Conservation (phyloP, 2,888 invertebrate genomes). For the Itoplectis maculator region DNA sequence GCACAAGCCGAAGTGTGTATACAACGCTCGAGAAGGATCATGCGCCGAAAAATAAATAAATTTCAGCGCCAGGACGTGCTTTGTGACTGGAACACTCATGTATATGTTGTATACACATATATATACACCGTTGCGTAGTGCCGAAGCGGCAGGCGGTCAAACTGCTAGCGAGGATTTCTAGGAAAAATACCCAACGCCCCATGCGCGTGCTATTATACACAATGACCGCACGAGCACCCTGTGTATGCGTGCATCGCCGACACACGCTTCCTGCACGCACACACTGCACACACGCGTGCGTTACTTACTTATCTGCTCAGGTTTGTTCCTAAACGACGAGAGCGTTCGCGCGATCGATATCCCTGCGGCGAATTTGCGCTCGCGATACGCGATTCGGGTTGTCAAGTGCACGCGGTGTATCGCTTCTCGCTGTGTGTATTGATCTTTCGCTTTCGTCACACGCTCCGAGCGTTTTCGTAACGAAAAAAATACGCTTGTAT, state of each 20-base stretch:
- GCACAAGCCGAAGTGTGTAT: not conserved
- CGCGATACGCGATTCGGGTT: slow-evolving; percentile 47
- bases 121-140: not conserved
- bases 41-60: not conserved
- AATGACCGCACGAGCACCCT: not conserved
- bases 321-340: slow-evolving; percentile 33
- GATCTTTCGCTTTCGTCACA: not conserved
- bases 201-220: slow-evolving; percentile 17
- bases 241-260: not conserved
- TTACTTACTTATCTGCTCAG: slow-evolving; percentile 43
- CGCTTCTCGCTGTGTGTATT: slow-evolving; percentile 10
- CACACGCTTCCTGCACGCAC: no score
- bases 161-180: slow-evolving; percentile 33
- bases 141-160: not conserved
- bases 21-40: not conserved
- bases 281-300: slow-evolving; percentile 1
- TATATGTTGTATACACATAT: not conserved
- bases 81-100: not conserved
- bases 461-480: not conserved
- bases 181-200: slow-evolving; percentile 29
- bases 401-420: slow-evolving; percentile 33
- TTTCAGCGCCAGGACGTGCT: not conserved
- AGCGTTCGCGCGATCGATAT: slow-evolving; percentile 42
- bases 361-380: slow-evolving; percentile 44
- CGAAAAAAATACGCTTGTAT: no score